Evolutionary conservation across 2,113 vertebrate species (phyloP).

Genomic region (Raja brachyura): DNA sequence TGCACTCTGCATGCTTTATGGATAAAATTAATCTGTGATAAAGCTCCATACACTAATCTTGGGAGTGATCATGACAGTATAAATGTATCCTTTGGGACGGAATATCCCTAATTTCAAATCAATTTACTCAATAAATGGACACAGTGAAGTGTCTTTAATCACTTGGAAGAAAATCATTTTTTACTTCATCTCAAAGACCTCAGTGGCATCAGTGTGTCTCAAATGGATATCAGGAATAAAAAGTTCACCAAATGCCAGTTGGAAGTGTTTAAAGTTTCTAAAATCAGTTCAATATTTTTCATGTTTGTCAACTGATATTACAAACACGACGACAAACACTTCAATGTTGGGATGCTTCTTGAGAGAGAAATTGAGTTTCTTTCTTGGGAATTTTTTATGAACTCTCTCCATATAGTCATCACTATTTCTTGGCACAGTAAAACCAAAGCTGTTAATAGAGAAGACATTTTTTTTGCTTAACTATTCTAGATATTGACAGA

Average conservation of each 20-base stretch:
- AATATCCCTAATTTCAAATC: not conserved
- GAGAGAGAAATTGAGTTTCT: not conserved
- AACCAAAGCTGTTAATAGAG: not conserved
- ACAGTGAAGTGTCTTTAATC: constrained; percentile 1
- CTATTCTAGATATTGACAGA: not conserved
- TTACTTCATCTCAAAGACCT: not conserved
- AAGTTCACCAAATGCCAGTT: not conserved
- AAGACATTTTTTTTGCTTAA: not conserved
- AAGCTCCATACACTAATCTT: not conserved
- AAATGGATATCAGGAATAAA: not conserved
- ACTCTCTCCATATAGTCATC: not conserved
- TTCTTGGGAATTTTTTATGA: not conserved
- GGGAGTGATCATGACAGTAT: not conserved
- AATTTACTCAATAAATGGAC: not conserved
- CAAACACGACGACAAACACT: not conserved
- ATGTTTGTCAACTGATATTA: not conserved
- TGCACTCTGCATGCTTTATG: not conserved
- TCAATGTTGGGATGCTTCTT: not conserved
- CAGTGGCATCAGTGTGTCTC: not conserved
- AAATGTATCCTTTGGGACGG: not conserved
- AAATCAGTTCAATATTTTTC: not conserved
- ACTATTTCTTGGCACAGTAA: not conserved
- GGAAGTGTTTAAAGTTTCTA: not conserved
- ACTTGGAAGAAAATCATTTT: not conserved
- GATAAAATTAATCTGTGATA: not conserved